phyloP scores from a whole-genome alignment of 2,888 invertebrate species.

The Acheta domesticus region DNA sequence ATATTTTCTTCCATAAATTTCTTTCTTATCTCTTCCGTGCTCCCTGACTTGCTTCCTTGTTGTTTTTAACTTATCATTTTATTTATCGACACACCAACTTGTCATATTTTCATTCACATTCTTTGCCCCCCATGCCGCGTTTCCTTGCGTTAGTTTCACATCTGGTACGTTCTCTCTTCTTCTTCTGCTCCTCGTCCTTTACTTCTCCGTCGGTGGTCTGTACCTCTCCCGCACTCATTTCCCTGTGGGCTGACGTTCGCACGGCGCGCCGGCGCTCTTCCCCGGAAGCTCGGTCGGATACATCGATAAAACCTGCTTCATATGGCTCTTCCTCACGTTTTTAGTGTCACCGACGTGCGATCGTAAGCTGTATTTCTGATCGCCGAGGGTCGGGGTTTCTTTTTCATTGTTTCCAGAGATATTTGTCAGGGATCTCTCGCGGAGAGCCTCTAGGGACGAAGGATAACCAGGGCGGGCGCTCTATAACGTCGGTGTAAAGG shows the following conservation, averaged over 20 bases:
- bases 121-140: too few relatives aligned
- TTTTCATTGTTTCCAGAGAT: not conserved
- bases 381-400: not conserved
- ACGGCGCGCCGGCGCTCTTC: not conserved
- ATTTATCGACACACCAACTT: too few relatives aligned
- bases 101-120: too few relatives aligned
- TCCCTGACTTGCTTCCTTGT: too few relatives aligned
- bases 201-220: too few relatives aligned
- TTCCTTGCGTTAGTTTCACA: too few relatives aligned
- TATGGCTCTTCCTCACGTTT: not conserved
- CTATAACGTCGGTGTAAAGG: not conserved
- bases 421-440: not conserved
- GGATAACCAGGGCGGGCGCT: not conserved
- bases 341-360: not conserved
- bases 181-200: too few relatives aligned
- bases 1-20: too few relatives aligned
- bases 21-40: too few relatives aligned
- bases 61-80: too few relatives aligned
- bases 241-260: not conserved
- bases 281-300: not conserved
- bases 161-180: too few relatives aligned
- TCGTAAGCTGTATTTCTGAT: slow-evolving; percentile 4
- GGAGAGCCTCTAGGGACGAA: not conserved
- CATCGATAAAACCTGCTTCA: not conserved
- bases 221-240: not conserved